A percentile compares a stretch with the other conserved stretches of the same genome.
phyloP scores from a whole-genome alignment of 23 tunicate genomes.

The Clavelina lepadiformis region DNA sequence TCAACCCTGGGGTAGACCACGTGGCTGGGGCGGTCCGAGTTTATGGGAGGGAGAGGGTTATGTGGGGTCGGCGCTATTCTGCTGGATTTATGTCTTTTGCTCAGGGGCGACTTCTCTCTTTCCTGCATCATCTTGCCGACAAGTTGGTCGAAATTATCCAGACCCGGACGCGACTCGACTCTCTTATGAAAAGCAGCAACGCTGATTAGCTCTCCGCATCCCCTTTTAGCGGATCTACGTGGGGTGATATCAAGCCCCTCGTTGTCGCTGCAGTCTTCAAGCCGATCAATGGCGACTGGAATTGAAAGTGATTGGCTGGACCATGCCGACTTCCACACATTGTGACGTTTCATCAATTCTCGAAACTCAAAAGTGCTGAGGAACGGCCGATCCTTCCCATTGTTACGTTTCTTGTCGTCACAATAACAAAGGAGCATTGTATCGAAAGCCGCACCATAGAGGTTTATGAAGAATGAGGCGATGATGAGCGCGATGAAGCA shows the following conservation, averaged over 20 bases:
- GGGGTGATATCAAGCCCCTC: background rate
- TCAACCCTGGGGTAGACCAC: no score
- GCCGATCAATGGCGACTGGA: background rate
- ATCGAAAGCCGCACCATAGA: background rate
- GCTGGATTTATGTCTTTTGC: background rate
- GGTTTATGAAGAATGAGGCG: background rate
- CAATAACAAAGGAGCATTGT: background rate
- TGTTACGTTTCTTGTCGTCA: conserved; percentile 7
- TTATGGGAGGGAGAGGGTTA: background rate
- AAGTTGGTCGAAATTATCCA: conserved; percentile 1
- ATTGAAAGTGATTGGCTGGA: background rate
- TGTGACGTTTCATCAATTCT: no score
- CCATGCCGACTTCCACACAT: no score
- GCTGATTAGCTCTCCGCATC: background rate
- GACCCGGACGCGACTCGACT: background rate
- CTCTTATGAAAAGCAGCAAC: background rate
- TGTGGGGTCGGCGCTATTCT: background rate
- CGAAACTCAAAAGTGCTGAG: no score
- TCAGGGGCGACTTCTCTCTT: conserved; percentile 8
- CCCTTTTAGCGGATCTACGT: background rate
- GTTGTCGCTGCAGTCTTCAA: background rate
- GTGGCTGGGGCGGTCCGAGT: background rate
- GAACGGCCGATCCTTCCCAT: background rate
- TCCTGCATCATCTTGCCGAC: conserved; percentile 10
- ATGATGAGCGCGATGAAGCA: background rate